Evolutionary conservation across 64 coral and sea anemone genomes (phyloP), one percentile per base, ranked within the genome.

Genomic region (Pocillopora verrucosa): DNA sequence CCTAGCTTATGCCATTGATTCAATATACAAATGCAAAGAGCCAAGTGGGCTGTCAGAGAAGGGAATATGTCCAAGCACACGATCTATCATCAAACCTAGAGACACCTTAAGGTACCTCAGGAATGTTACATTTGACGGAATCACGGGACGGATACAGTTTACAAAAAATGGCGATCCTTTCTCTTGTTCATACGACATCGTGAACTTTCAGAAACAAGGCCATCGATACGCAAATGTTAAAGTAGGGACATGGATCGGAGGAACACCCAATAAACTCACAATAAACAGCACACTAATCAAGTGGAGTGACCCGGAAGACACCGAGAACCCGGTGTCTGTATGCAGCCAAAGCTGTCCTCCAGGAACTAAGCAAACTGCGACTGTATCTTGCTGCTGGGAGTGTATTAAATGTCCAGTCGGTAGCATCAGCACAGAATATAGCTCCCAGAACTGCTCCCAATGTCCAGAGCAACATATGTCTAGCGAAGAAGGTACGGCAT

Each of bases 311-410:
- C 37, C 5, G 30, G 82, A 61, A 9, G 80, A 38, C 17, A 83
- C 17, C 15, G 17, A 73, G 2, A 45, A 69, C 10, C 94, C 94
- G 1, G 76, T 65, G 13, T 96, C 91, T 10, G 70, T 74, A 11
- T 96, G 94, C 73, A 96, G 87, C 38, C 64, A 91, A 13, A n/a
- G 84, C 20, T 96, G 94, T 58, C 81, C 87, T 10, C 91, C 94
- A 9, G 94, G 94, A 36, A 89, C 69, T 11, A 58, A 61, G 34
- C 91, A 93, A 34, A 93, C 94, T 10, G 77, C 45, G 10, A 88
- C 88, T 26, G 30, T 91, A 16, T 82, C 89, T 13, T 96, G 94
- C 56, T 96, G 94, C 76, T 96, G 94, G 94, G 88, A 90, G 16
- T 96, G 94, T 37, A 75, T 90, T 20, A 16, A 61, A 11, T 96